Percentiles rank a stretch among this genome's conserved stretches.
phyloP scores from a whole-genome alignment of 2,797 vertebrate genomes.

The Falco biarmicus region DNA sequence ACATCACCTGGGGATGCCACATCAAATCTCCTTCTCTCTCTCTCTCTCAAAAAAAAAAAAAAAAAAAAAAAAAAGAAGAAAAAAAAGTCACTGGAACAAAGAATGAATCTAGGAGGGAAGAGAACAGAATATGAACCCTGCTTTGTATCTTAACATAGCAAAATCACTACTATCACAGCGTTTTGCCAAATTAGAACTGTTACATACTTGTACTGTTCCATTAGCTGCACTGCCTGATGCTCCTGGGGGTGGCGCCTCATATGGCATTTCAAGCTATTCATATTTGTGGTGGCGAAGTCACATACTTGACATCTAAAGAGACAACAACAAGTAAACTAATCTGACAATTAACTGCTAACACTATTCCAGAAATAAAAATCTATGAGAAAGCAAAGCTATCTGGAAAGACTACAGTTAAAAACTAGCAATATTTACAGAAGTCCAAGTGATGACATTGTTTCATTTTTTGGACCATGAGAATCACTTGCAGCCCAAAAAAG shows the following conservation, averaged over 20 bases:
- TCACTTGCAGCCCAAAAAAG: neutral
- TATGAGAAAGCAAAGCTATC: neutral
- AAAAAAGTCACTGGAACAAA: neutral
- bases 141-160: neutral
- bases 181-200: neutral
- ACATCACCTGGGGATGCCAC: neutral
- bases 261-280: conserved; percentile 91
- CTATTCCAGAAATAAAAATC: neutral
- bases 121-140: neutral
- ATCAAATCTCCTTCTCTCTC: neutral
- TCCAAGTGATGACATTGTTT: neutral
- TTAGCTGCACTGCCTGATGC: conserved; percentile 87
- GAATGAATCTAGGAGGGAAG: neutral
- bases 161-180: neutral
- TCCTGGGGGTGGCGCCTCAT: conserved; percentile 89
- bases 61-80: neutral
- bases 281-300: conserved; percentile 89
- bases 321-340: conserved; percentile 42
- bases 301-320: conserved; percentile 85
- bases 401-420: neutral
- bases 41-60: neutral
- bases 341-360: neutral
- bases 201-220: conserved; percentile 89
- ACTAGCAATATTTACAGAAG: neutral
- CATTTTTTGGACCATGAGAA: neutral